Conservation (phyloP, 2,888 invertebrate genomes). For the Andrena camellia region DNA sequence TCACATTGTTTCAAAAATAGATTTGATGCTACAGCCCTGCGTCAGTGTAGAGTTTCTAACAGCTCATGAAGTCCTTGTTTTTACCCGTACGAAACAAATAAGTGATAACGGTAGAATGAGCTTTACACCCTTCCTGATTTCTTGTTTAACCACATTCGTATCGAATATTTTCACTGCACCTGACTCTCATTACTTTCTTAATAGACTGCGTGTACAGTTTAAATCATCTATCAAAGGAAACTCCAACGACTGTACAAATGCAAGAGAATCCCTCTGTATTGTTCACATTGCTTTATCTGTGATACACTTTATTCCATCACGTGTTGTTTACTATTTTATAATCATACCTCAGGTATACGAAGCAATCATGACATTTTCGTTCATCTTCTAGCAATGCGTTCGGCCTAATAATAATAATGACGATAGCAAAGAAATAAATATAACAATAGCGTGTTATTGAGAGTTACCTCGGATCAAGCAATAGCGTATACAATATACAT, state of each 20-base stretch:
- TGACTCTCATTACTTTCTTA: conserved; percentile 9
- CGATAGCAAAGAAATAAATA: conserved; percentile 49
- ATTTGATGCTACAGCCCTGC: too few species aligned
- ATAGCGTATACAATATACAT: conserved; percentile 75
- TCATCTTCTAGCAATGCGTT: conserved; percentile 51
- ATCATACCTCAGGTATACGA: conserved; percentile 11
- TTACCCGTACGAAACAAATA: too few species aligned
- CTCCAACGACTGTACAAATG: conserved; percentile 7
- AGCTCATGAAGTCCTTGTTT: too few species aligned
- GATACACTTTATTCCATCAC: conserved; percentile 11
- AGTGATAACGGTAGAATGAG: too few species aligned
- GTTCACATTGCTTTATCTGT: conserved; percentile 31
- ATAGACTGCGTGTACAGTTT: not conserved
- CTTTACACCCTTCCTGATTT: too few species aligned
- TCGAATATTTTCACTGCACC: too few species aligned
- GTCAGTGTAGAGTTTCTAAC: too few species aligned
- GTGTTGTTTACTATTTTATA: not conserved
- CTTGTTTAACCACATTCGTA: too few species aligned
- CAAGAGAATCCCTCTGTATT: not conserved
- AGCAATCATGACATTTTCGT: conserved; percentile 17
- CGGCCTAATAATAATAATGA: conserved; percentile 64
- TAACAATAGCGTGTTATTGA: conserved; percentile 68
- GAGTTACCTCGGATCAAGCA: conserved; percentile 77
- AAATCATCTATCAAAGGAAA: not conserved
- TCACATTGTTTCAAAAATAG: too few species aligned